Evolutionary conservation across 2,113 vertebrate genomes (phyloP), one percentile per base, ranked within the genome.

Genomic region (Benitochromis conjunctus): DNA sequence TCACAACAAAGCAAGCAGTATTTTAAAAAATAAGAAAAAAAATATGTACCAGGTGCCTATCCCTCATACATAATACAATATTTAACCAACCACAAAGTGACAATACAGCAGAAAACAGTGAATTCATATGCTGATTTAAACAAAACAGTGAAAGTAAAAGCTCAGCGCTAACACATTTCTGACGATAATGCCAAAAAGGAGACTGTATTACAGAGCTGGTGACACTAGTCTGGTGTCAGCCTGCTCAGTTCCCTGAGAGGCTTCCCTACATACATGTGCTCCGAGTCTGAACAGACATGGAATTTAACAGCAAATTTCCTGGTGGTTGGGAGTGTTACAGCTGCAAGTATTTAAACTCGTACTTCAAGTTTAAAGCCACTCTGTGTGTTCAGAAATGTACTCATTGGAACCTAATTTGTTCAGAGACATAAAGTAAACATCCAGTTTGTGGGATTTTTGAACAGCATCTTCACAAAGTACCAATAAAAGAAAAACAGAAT

Each of bases 361-460:
- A 74, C 24, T 26, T 74, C 14, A 18, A 26, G 3, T 74, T 74
- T 71, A 71, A 46, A 71, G 13, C 13, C 41, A 69, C 12, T 26
- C 9, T 18, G 24, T 71, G 38, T 46, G 66, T 46, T 24, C 41
- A 29, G 26, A 71, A 71, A 10, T 46, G 66, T 46, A 24, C 41
- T 54, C 19, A 8, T 54, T 54, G 18, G 9, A 9, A 54, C 9
- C 2, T 9, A n/a, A n/a, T 54, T 54, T 54, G 53, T n/a, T 10
- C 53, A 54, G 19, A n/a, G 19, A 54, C 5, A 16, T 51, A 51
- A 16, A 48, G 46, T 48, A 48, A 53, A 53, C 7, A 19, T 53
- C 16, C 18, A 51, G 48, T 18, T 7, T 3, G 6, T 51, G 16
- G 6, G 14, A 31, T 18, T 24, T 16, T 0, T 24, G 12, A 69